These are phyloP conservation scores for Blomia tropicalis DNA, from an alignment of 2,888 invertebrate species.

Conservation along the genomic window DNA sequence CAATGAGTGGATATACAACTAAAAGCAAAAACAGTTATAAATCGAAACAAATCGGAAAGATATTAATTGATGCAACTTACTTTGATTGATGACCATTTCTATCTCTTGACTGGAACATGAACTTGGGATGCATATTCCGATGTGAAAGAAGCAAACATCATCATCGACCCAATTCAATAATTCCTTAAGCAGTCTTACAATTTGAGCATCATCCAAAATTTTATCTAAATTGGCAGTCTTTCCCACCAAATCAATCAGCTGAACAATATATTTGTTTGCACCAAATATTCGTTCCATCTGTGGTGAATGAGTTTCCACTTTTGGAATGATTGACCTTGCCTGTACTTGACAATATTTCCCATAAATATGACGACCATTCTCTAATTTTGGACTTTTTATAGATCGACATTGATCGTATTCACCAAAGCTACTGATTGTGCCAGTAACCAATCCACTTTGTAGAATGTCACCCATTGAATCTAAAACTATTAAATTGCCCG, in stretches of 20 bases:
- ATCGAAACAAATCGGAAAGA: background rate
- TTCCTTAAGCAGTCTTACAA: background rate
- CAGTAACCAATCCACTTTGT: background rate
- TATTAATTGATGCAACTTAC: background rate
- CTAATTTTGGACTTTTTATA: conserved; percentile 10
- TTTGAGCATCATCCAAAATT: background rate
- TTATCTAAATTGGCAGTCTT: background rate
- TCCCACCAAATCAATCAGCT: background rate
- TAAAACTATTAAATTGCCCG: background rate
- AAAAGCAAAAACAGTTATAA: background rate
- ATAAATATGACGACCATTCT: conserved; percentile 13
- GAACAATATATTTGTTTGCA: background rate
- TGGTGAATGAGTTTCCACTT: background rate
- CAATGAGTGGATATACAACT: background rate
- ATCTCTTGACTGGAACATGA: background rate
- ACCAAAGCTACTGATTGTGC: background rate
- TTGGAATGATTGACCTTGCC: background rate
- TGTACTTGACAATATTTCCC: conserved; percentile 12
- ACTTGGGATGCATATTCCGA: conserved; percentile 1
- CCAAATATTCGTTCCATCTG: background rate
- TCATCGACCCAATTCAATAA: background rate
- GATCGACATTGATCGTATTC: conserved; percentile 16
- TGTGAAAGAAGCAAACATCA: conserved; percentile 6
- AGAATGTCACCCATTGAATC: background rate
- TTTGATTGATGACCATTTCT: conserved; percentile 5